Evolutionary conservation across 2,888 invertebrate genomes (phyloP).

Genomic region (Nymphalis polychloros): DNA sequence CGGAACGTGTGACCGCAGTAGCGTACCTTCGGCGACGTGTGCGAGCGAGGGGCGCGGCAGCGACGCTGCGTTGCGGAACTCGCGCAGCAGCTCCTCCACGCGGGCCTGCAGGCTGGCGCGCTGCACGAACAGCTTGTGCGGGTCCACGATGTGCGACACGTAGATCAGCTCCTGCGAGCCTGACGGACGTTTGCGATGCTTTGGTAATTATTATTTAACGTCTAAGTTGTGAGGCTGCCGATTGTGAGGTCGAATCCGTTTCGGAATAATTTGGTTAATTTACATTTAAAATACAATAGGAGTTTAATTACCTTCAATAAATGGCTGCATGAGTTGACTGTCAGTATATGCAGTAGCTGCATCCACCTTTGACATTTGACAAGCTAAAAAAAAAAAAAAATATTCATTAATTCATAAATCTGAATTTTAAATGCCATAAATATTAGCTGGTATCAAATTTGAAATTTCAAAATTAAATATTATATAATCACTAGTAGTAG

Average conservation of each 20-base stretch:
- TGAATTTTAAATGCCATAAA: too few species aligned
- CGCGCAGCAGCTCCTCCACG: constrained; percentile 64
- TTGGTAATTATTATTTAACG: too few species aligned
- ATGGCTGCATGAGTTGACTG: constrained; percentile 52
- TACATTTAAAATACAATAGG: neutral
- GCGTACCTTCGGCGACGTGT: constrained; percentile 63
- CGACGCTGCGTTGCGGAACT: constrained; percentile 62
- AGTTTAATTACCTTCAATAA: constrained; percentile 59
- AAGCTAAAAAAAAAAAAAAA: constrained; percentile 45
- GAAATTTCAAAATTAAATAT: too few species aligned
- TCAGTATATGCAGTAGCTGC: constrained; percentile 56
- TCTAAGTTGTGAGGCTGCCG: too few species aligned
- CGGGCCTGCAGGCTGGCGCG: constrained; percentile 58
- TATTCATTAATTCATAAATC: too few species aligned
- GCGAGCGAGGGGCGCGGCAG: constrained; percentile 57
- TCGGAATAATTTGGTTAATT: too few species aligned
- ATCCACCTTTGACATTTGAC: constrained; percentile 51
- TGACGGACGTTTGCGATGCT: constrained; percentile 41
- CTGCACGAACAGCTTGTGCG: constrained; percentile 84
- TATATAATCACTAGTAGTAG: too few species aligned
- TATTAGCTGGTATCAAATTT: too few species aligned
- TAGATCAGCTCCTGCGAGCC: constrained; percentile 75
- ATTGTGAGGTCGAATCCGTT: too few species aligned
- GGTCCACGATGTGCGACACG: constrained; percentile 83
- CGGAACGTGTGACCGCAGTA: too few species aligned